Percentiles rank a stretch among this genome's conserved stretches.
Evolutionary conservation across 2,888 invertebrate genomes (phyloP).

Genomic region (Agrochola lota): DNA sequence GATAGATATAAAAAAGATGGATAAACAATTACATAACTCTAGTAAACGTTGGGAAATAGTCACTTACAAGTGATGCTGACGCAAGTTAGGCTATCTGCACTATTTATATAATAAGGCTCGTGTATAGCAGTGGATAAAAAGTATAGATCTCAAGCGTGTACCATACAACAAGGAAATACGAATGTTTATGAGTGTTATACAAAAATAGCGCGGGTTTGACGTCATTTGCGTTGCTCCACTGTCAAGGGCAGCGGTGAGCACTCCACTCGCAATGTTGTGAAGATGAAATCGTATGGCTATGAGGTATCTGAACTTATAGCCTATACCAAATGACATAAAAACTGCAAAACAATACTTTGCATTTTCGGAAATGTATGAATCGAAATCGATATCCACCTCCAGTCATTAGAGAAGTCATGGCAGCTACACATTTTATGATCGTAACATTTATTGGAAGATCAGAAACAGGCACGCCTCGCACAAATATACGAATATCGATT

Average conservation of each 20-base stretch:
- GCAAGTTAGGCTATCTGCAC: constrained; percentile 33
- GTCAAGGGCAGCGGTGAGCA: constrained; percentile 64
- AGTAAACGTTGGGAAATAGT: constrained; percentile 27
- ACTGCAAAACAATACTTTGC: neutral
- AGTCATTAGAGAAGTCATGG: neutral
- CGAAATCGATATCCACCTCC: neutral
- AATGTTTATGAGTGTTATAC: constrained; percentile 69
- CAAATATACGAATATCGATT: constrained; percentile 14
- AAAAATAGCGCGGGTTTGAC: constrained; percentile 66
- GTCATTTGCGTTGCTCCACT: constrained; percentile 66
- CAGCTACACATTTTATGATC: neutral
- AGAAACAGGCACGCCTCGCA: constrained; percentile 13
- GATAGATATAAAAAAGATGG: constrained; percentile 16
- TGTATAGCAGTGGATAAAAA: constrained; percentile 36
- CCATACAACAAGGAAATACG: constrained; percentile 67
- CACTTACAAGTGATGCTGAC: constrained; percentile 34
- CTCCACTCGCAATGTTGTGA: constrained; percentile 40
- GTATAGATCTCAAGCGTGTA: constrained; percentile 44
- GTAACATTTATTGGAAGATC: constrained; percentile 16
- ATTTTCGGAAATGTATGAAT: neutral
- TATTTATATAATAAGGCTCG: constrained; percentile 36
- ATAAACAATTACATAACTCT: constrained; percentile 31
- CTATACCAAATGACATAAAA: neutral
- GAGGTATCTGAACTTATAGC: neutral
- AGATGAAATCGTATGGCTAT: constrained; percentile 31